Conservation (phyloP, 2,113 vertebrate genomes). For the Onychostoma macrolepis region DNA sequence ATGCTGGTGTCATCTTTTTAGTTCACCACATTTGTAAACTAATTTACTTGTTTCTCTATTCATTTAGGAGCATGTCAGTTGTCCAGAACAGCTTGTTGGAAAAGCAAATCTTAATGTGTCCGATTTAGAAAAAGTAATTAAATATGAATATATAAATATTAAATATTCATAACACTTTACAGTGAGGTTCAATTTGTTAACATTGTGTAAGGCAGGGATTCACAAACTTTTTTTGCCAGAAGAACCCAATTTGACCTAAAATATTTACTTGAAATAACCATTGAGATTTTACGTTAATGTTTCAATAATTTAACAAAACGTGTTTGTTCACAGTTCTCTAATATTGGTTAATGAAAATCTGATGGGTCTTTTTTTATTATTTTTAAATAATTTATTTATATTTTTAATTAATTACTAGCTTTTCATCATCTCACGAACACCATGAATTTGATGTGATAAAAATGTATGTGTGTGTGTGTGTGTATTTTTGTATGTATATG, state of each 20-base stretch:
- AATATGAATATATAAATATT: not conserved
- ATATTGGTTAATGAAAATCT: not conserved
- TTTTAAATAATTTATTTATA: not conserved
- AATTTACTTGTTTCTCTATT: not conserved
- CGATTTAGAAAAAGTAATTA: not conserved
- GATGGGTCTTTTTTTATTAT: not conserved
- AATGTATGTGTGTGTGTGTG: too few relatives aligned
- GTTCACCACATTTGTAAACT: not conserved
- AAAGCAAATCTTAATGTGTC: not conserved
- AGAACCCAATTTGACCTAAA: not conserved
- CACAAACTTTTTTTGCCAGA: not conserved
- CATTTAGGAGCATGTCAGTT: not conserved
- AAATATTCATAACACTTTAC: not conserved
- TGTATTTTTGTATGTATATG: too few relatives aligned
- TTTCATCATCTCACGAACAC: not conserved
- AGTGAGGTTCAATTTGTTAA: not conserved
- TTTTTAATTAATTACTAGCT: not conserved
- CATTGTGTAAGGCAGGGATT: not conserved
- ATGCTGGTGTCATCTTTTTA: not conserved
- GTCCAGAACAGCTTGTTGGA: not conserved
- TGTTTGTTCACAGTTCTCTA: not conserved
- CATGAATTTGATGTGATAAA: too few relatives aligned
- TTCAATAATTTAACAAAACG: not conserved
- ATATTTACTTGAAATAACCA: not conserved
- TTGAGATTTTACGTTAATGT: not conserved